phyloP scores from a whole-genome alignment of 2,797 vertebrate genomes.

The Amblyopsis hoosieri region DNA sequence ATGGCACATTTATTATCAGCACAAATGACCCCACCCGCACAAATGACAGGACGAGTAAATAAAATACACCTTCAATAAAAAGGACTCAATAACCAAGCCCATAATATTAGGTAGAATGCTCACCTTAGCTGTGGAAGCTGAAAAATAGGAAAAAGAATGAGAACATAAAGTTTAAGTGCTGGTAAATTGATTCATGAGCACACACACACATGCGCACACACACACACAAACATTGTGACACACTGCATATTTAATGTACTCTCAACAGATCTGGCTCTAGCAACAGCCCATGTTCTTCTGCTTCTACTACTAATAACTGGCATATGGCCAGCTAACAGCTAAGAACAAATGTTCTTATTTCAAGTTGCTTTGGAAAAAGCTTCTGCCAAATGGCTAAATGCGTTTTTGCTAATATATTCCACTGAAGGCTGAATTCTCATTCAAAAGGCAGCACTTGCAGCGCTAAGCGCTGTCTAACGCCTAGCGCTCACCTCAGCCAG shows the following conservation, averaged over 20 bases:
- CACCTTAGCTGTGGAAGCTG: conserved; percentile 84
- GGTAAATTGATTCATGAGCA: neutral
- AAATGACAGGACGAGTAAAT: conserved; percentile 24
- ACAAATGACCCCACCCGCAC: conserved; percentile 8
- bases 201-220: too few species aligned
- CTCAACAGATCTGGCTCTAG: too few species aligned
- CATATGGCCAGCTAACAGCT: too few species aligned
- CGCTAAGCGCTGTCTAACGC: neutral
- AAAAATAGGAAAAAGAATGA: conserved; percentile 25
- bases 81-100: conserved; percentile 11
- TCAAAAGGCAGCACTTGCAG: neutral
- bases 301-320: too few species aligned
- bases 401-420: neutral
- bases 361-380: too few species aligned
- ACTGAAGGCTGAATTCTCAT: neutral
- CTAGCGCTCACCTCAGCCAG: conserved; percentile 60
- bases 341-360: neutral
- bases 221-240: too few species aligned
- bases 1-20: conserved; percentile 8
- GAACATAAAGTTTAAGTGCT: conserved; percentile 10
- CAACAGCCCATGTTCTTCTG: too few species aligned
- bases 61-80: conserved; percentile 19
- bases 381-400: too few species aligned
- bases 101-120: conserved; percentile 27
- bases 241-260: too few species aligned